Base-by-base conservation (phyloP, 2,113 vertebrate genomes). In the Melanostigma gelatinosum region DNA sequence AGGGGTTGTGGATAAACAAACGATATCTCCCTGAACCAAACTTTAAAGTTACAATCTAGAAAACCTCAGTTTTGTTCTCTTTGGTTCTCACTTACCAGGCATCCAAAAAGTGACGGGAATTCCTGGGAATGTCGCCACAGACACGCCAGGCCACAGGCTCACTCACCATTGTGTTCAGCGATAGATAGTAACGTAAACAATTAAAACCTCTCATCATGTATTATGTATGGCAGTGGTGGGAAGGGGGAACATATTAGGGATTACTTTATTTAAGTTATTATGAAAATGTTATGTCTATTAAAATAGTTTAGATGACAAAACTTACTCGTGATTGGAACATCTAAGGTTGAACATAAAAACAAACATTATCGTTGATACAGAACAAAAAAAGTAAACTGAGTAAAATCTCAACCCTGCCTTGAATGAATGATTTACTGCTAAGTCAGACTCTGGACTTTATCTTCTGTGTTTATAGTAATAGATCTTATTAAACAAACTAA, bases 1-100 rank as follows among this genome's bases (percentile, higher is more conserved):
- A 83, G 72, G 52, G 75, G 71, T 42, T 72, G 80, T 74, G 72
- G 72, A 72, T 44, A 42, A 74, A 61, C 68, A 20, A 27, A 12
- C 15, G 58, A 40, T 2, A 34, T 22, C 6, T 50, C 50, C 20
- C 12, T 50, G 48, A 34, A 5, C 42, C 44, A 12, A 24, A 60
- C 20, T 40, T 44, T 34, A 24, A 42, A 55, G 22, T n/a, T 55
- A 24, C 52, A 12, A 55, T 55, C n/a, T 32, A 18, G 29, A 34
- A 18, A 18, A 32, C 18, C 15, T 32, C 58, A 16, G 29, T 32
- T 32, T 34, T 2, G 6, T 9, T 34, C 15, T 18, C 29, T 32
- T 60, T 34, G 58, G 29, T 3, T 60, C 27, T 60, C 58, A 60
- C 29, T 34, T 34, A 7, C 27, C 57, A 32, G n/a, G 32, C 29